These are phyloP conservation scores for Agrilus planipennis DNA, from an alignment of 1,140 invertebrate species.

Conservation along the genomic window DNA sequence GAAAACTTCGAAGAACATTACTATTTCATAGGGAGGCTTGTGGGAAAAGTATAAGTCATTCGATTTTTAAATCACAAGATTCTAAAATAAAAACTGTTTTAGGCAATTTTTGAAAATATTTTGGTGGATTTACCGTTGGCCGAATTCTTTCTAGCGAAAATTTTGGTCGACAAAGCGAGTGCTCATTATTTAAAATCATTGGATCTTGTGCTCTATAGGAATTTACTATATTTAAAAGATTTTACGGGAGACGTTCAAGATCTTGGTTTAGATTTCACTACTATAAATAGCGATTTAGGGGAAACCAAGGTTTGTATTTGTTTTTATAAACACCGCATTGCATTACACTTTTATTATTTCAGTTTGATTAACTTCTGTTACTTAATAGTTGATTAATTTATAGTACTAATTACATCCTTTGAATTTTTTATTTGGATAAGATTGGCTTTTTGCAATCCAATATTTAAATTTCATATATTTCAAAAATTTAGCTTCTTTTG, in stretches of 20 bases:
- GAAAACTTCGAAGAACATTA: slow-evolving; percentile 85
- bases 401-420: too few relatives aligned
- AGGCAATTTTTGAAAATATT: slow-evolving; percentile 90
- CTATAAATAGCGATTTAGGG: slow-evolving; percentile 80
- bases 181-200: slow-evolving; percentile 88
- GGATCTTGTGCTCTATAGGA: slow-evolving; percentile 85
- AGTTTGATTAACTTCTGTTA: too few relatives aligned
- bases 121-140: slow-evolving; percentile 89
- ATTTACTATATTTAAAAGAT: slow-evolving; percentile 77
- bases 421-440: too few relatives aligned
- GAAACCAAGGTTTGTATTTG: slow-evolving; percentile 56
- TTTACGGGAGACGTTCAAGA: slow-evolving; percentile 68
- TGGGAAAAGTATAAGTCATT: slow-evolving; percentile 89
- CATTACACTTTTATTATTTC: too few relatives aligned
- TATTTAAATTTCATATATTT: too few relatives aligned
- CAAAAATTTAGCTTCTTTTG: too few relatives aligned
- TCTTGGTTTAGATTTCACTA: slow-evolving; percentile 86
- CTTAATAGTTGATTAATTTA: too few relatives aligned
- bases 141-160: slow-evolving; percentile 83
- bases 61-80: slow-evolving; percentile 11
- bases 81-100: slow-evolving; percentile 24
- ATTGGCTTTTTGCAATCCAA: too few relatives aligned
- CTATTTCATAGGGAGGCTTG: slow-evolving; percentile 87
- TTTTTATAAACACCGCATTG: neutral
- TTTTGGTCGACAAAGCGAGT: slow-evolving; percentile 71